Evolutionary conservation across 1,140 invertebrate species (phyloP).

Genomic region (Hypsibius dujardini): DNA sequence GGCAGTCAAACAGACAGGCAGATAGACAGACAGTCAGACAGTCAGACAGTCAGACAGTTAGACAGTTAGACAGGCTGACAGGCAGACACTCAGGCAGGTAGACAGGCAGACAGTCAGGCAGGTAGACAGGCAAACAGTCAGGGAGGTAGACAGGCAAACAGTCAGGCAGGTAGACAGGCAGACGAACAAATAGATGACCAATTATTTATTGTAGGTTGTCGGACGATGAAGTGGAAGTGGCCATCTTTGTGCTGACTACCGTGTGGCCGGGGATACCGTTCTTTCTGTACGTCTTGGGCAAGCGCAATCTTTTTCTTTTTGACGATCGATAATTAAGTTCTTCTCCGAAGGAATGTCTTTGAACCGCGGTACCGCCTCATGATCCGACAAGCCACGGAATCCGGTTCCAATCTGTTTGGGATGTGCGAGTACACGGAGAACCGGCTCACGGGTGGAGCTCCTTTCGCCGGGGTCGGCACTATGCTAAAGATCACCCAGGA

Average conservation of each 20-base stretch:
- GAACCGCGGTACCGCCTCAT: constrained; percentile 73
- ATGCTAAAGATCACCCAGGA: constrained; percentile 63
- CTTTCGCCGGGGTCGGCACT: constrained; percentile 52
- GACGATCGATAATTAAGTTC: neutral
- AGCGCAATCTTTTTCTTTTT: neutral
- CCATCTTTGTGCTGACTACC: constrained; percentile 75
- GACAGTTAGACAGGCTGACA: no score
- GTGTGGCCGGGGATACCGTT: constrained; percentile 67
- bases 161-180: no score
- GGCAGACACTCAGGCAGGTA: no score
- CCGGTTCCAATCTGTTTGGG: constrained; percentile 60
- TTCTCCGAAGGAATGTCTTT: constrained; percentile 47
- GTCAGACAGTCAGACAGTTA: no score
- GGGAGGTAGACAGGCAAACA: no score
- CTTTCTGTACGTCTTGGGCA: constrained; percentile 39
- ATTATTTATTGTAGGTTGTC: neutral
- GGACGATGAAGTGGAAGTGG: constrained; percentile 42
- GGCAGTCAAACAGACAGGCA: no score
- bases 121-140: no score
- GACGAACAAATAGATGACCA: no score
- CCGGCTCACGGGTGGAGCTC: constrained; percentile 28
- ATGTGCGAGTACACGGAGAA: constrained; percentile 48
- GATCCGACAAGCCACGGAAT: constrained; percentile 64
- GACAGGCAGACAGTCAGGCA: no score
- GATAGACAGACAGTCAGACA: no score